These are phyloP conservation scores for Leptodactylus fuscus DNA, from an alignment of 2,113 vertebrate genomes.

Conservation along the genomic window DNA sequence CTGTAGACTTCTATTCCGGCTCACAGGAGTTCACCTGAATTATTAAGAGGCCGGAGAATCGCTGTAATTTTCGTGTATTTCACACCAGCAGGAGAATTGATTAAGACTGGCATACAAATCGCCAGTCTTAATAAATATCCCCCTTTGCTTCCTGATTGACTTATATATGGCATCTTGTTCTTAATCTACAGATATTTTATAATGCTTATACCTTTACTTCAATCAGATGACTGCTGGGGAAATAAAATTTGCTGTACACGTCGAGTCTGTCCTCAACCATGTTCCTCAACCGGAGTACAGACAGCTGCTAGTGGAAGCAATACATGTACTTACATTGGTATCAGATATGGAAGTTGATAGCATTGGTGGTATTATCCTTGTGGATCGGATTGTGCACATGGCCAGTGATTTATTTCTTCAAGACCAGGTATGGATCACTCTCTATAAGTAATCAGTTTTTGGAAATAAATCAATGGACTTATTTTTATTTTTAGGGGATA, in stretches of 20 bases:
- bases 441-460: no score
- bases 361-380: conserved; percentile 87
- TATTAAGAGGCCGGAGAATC: no score
- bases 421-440: conserved; percentile 84
- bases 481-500: no score
- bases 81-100: no score
- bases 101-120: no score
- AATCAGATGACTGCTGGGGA: conserved; percentile 92
- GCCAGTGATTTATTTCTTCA: conserved; percentile 91
- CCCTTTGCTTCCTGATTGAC: not conserved
- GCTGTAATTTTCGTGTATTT: no score
- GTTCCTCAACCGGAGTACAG: conserved; percentile 95
- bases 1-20: no score
- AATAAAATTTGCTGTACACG: conserved; percentile 97
- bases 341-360: conserved; percentile 88
- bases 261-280: conserved; percentile 95
- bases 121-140: no score
- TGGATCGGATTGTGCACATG: conserved; percentile 87
- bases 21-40: no score
- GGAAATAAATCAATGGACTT: no score
- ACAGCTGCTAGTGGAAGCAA: conserved; percentile 93
- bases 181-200: no score
- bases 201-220: conserved; percentile 42
- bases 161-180: not conserved
- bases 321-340: conserved; percentile 89